Base-by-base conservation (phyloP, 2,888 invertebrate species). In the Prosopocoilus inquinatus region DNA sequence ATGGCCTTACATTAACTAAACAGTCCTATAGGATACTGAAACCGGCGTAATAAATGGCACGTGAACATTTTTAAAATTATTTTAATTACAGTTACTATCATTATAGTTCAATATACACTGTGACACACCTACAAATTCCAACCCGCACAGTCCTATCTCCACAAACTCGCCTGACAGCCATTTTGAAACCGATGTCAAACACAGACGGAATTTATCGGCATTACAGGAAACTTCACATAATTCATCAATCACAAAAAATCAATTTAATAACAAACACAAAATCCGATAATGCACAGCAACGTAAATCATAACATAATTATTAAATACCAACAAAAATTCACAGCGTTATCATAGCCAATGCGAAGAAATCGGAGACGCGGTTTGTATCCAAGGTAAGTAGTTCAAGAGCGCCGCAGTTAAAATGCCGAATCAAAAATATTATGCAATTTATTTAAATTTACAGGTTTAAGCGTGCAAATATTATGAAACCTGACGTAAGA, bases 81-180 rank as follows among this genome's bases (percentile, higher is more conserved):
- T 78, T 75, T 80, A 77, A 80, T 79, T 76, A 79, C 80, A 69
- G 63, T 78, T 72, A 79, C 78, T 80, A 79, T 80, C 84, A 84
- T 84, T 81, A 81, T 84, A 81, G 77, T 80, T 76, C 78, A 76
- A 77, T 81, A 80, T 78, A 78, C 79, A 79, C 78, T 78, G 82
- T 82, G 87, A 87, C 87, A 87, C 87, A 87, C 88, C 87, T 88
- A 87, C 82, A 84, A 84, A 82, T 82, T 82, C 78, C 80, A 75
- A 83, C 83, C 83, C 82, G 82, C 82, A 83, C 83, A 81, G 82
- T 82, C 81, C 83, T 74, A 81, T 79, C 82, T 82, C 83, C 84
- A 85, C 77, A 83, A 84, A 84, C 82, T 81, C 83, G 82, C 83
- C 83, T 82, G 82, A 82, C 86, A 84, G 86, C 88, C 88, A 88